Evolutionary conservation across 2,888 invertebrate species (phyloP), one percentile per base, ranked within the genome.

Genomic region (Caenorhabditis uteleia): DNA sequence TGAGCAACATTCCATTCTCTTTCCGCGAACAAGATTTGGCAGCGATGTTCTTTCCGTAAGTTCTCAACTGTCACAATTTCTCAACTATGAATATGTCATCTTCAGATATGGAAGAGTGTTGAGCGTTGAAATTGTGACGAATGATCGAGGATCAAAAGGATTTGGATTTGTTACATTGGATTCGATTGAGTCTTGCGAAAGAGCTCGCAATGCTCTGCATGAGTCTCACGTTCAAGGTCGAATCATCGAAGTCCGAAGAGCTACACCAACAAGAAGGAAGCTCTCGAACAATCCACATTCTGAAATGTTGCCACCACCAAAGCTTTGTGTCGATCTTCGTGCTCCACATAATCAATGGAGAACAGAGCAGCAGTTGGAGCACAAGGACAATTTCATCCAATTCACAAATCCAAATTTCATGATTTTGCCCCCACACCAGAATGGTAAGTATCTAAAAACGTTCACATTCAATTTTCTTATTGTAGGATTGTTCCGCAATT

Each of bases 1-100:
- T 71, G 25, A 68, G 68, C 60, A 71, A 71, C 45, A 71, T 71
- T 27, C 71, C 71, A n/a, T 71, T 71, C 53, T 62, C 66, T 12
- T 71, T 71, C 43, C 48, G 62, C 16, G 71, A 71, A 25, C 56
- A 62, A 23, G 68, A 71, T 38, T 34, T 71, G 42, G 59, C 55
- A 7, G 42, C 51, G 8, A 68, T 71, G 56, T 71, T 71, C 58
- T 55, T 44, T 49, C 33, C 49, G 70, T 68, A 33, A 49, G 53
- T 36, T 36, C 1, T 1, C 12, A 7, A 23, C 2, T 7, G n/a
- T 23, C 18, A 23, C 8, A 1, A 26, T 18, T 4, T 16, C 4
- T 3, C 16, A 8, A n/a, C 8, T 26, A 6, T 20, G 23, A 14
- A 29, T 6, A 10, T 18, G 16, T 23, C 43, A 4, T 29, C 39